A percentile compares a stretch with the other conserved stretches of the same genome.
Evolutionary conservation across 2,888 invertebrate species (phyloP).

Genomic region (Abscondita cerata): DNA sequence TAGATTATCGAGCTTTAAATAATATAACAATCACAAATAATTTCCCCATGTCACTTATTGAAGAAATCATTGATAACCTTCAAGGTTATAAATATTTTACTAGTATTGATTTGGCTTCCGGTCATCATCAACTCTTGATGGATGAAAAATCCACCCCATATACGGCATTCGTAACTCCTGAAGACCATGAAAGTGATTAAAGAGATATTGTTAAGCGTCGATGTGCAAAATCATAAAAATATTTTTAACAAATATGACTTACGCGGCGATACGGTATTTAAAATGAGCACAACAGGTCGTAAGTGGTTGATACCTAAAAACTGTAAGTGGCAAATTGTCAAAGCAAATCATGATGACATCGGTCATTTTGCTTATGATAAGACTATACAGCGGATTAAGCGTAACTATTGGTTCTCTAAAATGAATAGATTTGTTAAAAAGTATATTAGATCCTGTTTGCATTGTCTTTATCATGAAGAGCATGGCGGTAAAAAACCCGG

Average conservation of each 20-base stretch:
- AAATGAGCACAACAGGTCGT: constrained; percentile 25
- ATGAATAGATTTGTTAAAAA: constrained; percentile 32
- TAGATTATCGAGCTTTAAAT: no score
- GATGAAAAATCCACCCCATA: constrained; percentile 26
- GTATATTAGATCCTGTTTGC: constrained; percentile 12
- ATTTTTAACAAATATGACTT: constrained; percentile 36
- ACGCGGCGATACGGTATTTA: constrained; percentile 30
- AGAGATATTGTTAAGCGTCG: constrained; percentile 28
- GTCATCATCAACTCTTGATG: constrained; percentile 31
- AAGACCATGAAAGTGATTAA: constrained; percentile 38
- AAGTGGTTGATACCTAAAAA: constrained; percentile 38
- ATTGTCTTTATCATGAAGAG: constrained; percentile 15
- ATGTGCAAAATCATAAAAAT: constrained; percentile 17
- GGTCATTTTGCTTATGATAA: constrained; percentile 47
- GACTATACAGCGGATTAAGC: constrained; percentile 36
- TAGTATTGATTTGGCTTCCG: background rate
- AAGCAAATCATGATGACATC: constrained; percentile 41
- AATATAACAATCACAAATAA: no score
- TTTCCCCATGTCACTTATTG: constrained; percentile 11
- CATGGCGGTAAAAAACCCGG: constrained; percentile 19
- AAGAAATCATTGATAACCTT: constrained; percentile 1
- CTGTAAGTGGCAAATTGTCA: constrained; percentile 39
- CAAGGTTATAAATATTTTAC: constrained; percentile 1
- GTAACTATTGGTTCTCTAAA: constrained; percentile 42
- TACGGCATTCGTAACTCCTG: constrained; percentile 49